phyloP scores from a whole-genome alignment of 2,888 invertebrate species.

The Punctoribates punctum region DNA sequence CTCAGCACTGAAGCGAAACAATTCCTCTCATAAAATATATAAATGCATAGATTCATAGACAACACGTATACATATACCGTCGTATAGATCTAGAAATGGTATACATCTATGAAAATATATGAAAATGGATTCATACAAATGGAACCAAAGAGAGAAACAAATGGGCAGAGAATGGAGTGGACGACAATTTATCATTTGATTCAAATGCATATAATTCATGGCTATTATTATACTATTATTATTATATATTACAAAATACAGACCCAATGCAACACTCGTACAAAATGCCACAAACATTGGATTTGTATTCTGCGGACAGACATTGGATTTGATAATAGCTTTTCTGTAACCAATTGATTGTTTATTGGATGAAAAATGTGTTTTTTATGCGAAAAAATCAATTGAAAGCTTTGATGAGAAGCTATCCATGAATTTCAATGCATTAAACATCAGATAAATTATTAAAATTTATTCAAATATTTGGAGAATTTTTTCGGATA shows the following conservation, averaged over 20 bases:
- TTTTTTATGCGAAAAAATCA: not conserved
- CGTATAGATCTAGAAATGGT: not conserved
- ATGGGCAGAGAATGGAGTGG: constrained; percentile 15
- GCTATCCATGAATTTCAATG: no score
- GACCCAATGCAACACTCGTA: not conserved
- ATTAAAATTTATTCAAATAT: not conserved
- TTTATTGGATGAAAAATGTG: constrained; percentile 3
- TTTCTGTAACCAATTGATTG: not conserved
- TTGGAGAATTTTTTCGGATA: not conserved
- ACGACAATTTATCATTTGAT: not conserved
- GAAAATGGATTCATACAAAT: constrained; percentile 3
- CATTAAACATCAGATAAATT: not conserved
- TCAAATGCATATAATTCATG: constrained; percentile 13
- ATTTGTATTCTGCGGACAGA: not conserved
- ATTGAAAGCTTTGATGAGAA: no score
- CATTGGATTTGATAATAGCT: not conserved
- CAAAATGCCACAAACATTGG: not conserved
- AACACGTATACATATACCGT: not conserved
- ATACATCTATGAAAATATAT: constrained; percentile 18
- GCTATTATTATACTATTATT: constrained; percentile 12
- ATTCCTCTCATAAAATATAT: not conserved
- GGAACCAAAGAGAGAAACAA: not conserved
- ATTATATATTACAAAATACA: not conserved
- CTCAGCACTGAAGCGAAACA: constrained; percentile 2
- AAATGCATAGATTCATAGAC: not conserved